Evolutionary conservation across 1,140 invertebrate species (phyloP).

Genomic region (Oncopodura yosiiana): DNA sequence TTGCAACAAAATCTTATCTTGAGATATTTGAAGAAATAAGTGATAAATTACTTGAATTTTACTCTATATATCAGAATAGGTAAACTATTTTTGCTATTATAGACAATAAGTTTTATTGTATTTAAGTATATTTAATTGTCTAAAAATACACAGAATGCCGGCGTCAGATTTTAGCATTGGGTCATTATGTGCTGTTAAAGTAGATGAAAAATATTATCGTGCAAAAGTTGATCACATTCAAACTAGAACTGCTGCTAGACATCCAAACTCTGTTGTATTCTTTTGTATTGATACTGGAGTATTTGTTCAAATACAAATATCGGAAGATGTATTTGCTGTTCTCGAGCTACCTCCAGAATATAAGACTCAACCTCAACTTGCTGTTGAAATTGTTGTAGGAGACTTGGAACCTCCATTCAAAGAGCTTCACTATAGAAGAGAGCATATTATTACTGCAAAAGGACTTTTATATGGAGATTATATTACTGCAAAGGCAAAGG

Average conservation of each 20-base stretch:
- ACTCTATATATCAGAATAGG: background rate
- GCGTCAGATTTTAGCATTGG: background rate
- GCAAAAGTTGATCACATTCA: background rate
- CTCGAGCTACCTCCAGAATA: background rate
- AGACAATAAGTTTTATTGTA: background rate
- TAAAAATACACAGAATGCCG: background rate
- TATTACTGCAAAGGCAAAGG: too few relatives aligned
- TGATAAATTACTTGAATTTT: background rate
- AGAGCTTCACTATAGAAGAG: background rate
- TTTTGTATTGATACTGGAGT: constrained; percentile 12
- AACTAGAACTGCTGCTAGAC: too few relatives aligned
- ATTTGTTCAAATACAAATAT: background rate
- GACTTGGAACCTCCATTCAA: too few relatives aligned
- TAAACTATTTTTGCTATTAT: background rate
- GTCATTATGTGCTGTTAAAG: background rate
- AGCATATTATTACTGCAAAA: background rate
- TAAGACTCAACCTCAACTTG: too few relatives aligned
- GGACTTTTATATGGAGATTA: background rate
- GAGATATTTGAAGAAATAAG: background rate
- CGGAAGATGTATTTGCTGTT: constrained; percentile 8
- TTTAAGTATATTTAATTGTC: too few relatives aligned
- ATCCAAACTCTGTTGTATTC: background rate
- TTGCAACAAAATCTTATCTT: background rate
- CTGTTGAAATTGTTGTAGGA: too few relatives aligned
- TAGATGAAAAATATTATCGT: background rate